Percentiles rank a stretch among this genome's conserved stretches.
These are phyloP conservation scores for Carterocephalus palaemon DNA, from an alignment of 2,888 invertebrate genomes.

Conservation along the genomic window DNA sequence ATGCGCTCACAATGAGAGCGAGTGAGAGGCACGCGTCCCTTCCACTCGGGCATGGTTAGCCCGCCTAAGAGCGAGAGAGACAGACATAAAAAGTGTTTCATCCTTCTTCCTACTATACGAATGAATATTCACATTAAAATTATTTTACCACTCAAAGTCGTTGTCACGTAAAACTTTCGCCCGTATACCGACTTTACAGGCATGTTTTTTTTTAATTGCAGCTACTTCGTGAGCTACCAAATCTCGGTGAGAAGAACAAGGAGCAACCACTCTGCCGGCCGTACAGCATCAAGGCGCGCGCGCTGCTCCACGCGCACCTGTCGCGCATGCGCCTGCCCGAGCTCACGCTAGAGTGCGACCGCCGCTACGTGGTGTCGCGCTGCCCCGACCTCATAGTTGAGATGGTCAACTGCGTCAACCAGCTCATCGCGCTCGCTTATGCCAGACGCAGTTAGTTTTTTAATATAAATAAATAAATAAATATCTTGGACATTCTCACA, in stretches of 20 bases:
- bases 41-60: too few relatives aligned
- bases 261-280: slow-evolving; percentile 94
- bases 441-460: slow-evolving; percentile 88
- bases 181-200: too few relatives aligned
- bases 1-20: too few relatives aligned
- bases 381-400: slow-evolving; percentile 97
- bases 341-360: slow-evolving; percentile 89
- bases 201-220: slow-evolving; percentile 47
- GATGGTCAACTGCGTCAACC: slow-evolving; percentile 97
- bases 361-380: slow-evolving; percentile 90
- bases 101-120: too few relatives aligned
- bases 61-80: too few relatives aligned
- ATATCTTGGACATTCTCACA: too few relatives aligned
- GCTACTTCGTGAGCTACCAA: slow-evolving; percentile 94
- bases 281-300: slow-evolving; percentile 95
- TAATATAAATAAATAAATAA: background rate
- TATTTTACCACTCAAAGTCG: too few relatives aligned
- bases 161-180: too few relatives aligned
- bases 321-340: slow-evolving; percentile 88
- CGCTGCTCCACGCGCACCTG: slow-evolving; percentile 96
- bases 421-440: slow-evolving; percentile 93
- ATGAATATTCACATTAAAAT: too few relatives aligned
- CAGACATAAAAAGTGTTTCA: too few relatives aligned
- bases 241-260: slow-evolving; percentile 97
- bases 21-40: too few relatives aligned